These are phyloP conservation scores for Forpus xanthops DNA, from an alignment of 2,797 vertebrate species.

Conservation along the genomic window DNA sequence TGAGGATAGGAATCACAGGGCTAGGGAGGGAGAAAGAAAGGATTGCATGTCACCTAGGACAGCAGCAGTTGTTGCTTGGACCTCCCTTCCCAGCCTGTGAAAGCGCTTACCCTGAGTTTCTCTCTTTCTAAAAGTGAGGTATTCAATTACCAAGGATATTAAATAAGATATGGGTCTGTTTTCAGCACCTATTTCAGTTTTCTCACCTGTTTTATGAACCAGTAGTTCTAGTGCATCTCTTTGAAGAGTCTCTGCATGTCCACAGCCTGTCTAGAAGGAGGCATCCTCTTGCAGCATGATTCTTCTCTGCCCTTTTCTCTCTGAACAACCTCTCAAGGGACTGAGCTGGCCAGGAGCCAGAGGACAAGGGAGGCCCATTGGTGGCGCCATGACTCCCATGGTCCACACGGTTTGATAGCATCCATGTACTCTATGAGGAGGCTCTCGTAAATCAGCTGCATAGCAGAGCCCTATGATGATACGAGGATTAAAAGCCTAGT, in stretches of 20 bases:
- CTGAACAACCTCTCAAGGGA: fast-evolving
- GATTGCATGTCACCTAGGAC: not conserved
- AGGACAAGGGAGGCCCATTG: not conserved
- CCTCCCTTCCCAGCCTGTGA: not conserved
- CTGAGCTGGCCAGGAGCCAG: fast-evolving
- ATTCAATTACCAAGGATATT: not conserved
- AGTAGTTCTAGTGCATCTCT: not conserved
- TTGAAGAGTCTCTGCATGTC: not conserved
- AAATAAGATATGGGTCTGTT: not conserved
- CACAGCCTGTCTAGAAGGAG: not conserved
- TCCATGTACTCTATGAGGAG: not conserved
- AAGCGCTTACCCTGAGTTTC: not conserved
- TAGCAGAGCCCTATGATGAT: not conserved
- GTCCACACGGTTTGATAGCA: not conserved
- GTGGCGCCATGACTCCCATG: fast-evolving
- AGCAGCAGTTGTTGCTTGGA: not conserved
- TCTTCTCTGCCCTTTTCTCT: not conserved
- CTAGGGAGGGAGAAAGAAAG: not conserved
- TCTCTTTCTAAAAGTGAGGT: not conserved
- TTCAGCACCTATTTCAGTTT: not conserved
- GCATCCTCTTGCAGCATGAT: not conserved
- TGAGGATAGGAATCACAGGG: not conserved
- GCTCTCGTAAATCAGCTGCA: not conserved
- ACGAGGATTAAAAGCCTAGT: not conserved
- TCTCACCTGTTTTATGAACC: not conserved